phyloP scores from a whole-genome alignment of 2,113 vertebrate species.

The Oncorhynchus tshawytscha region DNA sequence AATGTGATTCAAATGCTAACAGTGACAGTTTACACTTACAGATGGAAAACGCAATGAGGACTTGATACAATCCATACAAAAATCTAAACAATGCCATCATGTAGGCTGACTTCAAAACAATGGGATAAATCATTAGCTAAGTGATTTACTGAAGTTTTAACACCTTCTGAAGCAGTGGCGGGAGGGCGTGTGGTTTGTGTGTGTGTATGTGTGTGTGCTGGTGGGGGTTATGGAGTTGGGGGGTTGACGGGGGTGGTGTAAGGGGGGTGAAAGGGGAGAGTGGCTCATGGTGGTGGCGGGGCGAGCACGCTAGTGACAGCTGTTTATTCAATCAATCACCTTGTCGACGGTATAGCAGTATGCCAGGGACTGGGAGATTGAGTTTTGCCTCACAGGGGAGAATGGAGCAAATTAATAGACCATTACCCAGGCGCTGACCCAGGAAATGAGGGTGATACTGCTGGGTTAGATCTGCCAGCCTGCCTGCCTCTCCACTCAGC shows the following conservation, averaged over 20 bases:
- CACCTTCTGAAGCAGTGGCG: constrained; percentile 48
- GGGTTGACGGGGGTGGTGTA: neutral
- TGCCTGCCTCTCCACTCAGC: constrained; percentile 8
- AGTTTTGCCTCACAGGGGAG: constrained; percentile 92
- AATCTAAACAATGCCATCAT: neutral
- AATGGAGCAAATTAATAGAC: constrained; percentile 99
- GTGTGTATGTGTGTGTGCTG: neutral
- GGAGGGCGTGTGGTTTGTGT: constrained; percentile 33
- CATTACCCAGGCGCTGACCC: constrained; percentile 99
- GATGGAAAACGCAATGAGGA: neutral
- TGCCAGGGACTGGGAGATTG: constrained; percentile 83
- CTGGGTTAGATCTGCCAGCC: constrained; percentile 68
- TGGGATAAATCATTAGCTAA: constrained; percentile 43
- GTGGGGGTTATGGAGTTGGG: neutral
- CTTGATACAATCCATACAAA: too few species aligned
- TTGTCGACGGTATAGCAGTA: constrained; percentile 77
- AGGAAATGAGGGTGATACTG: constrained; percentile 85
- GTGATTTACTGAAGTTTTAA: constrained; percentile 32
- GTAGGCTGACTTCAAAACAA: neutral
- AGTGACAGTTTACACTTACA: neutral
- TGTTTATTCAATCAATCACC: constrained; percentile 96
- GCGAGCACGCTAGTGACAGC: constrained; percentile 83
- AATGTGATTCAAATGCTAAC: constrained; percentile 37
- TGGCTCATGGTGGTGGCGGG: constrained; percentile 54
- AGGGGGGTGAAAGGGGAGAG: constrained; percentile 24